These are phyloP conservation scores for human (Homo sapiens) DNA, from an alignment of 2,113 vertebrate species.

Conservation along the genomic window GRCh38 chr13:113487501-113488000, in stretches of 20 bases:
- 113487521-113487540: too few species aligned
- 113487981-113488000: background rate
- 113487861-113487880: background rate
- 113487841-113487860: background rate
- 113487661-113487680: background rate
- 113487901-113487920: background rate
- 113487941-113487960: background rate
- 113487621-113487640: background rate
- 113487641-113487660: background rate
- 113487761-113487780: background rate
- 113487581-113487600: too few species aligned
- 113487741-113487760: background rate
- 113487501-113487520: too few species aligned
- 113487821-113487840: background rate
- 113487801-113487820: background rate
- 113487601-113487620: rapidly evolving
- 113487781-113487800: background rate
- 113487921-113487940: background rate
- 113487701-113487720: background rate
- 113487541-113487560: too few species aligned
- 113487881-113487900: background rate
- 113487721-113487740: background rate
- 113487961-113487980: background rate
- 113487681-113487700: background rate
- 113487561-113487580: too few species aligned